Percentiles rank a stretch among this genome's conserved stretches.
These are phyloP conservation scores for Okamejei kenojei DNA, from an alignment of 2,797 vertebrate species.

Conservation along the genomic window DNA sequence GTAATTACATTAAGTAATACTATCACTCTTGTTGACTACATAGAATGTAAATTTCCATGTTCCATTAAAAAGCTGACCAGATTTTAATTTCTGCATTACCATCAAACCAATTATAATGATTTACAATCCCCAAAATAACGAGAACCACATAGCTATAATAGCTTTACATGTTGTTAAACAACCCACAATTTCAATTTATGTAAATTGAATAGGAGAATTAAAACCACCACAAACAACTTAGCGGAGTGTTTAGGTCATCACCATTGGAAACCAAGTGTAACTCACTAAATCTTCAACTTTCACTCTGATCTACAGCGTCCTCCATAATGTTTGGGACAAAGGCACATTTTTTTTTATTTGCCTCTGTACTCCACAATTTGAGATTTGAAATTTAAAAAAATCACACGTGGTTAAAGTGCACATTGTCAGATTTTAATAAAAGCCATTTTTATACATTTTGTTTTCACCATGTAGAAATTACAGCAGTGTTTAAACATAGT, in stretches of 20 bases:
- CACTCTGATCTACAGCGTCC: background rate
- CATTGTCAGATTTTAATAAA: no score
- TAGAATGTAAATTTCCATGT: background rate
- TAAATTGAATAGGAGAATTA: background rate
- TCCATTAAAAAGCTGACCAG: background rate
- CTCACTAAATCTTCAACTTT: background rate
- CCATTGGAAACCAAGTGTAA: background rate
- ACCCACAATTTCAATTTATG: background rate
- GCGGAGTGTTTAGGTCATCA: background rate
- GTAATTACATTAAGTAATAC: slow-evolving; percentile 6
- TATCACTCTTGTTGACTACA: background rate
- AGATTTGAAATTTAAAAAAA: no score
- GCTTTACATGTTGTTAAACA: background rate
- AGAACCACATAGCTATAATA: background rate
- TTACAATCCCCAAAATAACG: background rate
- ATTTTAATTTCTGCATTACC: background rate
- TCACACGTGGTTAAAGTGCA: no score
- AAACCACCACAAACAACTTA: background rate
- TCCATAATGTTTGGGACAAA: no score
- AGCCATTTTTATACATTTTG: no score
- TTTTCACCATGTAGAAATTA: no score
- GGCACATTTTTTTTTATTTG: no score
- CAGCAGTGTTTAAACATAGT: no score
- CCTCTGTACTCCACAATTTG: no score
- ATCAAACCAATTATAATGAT: background rate